A percentile compares a stretch with the other conserved stretches of the same genome.
Evolutionary conservation across 2,797 vertebrate genomes (phyloP).

Genomic region (Trachurus trachurus): DNA sequence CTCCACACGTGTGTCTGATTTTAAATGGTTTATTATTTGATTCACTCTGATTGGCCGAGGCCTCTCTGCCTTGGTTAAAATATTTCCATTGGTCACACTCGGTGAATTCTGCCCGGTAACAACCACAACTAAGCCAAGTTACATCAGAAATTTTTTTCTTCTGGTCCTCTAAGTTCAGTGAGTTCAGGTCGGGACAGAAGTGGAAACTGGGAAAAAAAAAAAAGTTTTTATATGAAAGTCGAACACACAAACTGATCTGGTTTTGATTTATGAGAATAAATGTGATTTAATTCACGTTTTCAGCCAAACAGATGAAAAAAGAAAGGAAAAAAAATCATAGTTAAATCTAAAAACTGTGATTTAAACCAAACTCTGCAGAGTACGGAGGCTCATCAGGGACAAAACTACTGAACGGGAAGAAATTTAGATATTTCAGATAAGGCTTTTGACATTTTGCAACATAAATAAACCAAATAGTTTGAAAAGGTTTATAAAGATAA

Average conservation of each 20-base stretch:
- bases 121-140: constrained; percentile 10
- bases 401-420: background rate
- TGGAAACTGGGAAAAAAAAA: background rate
- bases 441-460: no score
- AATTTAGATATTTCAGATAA: no score
- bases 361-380: background rate
- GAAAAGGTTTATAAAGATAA: no score
- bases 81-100: constrained; percentile 19
- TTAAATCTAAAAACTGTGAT: background rate
- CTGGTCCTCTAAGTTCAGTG: background rate
- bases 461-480: no score
- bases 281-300: background rate
- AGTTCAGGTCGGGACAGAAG: constrained; percentile 26
- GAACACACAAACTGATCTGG: background rate
- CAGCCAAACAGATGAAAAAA: background rate
- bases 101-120: constrained; percentile 21
- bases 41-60: constrained; percentile 31
- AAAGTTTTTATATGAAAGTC: background rate
- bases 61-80: background rate
- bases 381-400: background rate
- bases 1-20: constrained; percentile 7
- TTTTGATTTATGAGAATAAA: background rate
- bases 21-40: background rate
- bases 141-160: constrained; percentile 25
- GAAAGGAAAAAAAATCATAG: background rate